Conservation (phyloP, 2,888 invertebrate genomes). For the Epirrhoe tristata region DNA sequence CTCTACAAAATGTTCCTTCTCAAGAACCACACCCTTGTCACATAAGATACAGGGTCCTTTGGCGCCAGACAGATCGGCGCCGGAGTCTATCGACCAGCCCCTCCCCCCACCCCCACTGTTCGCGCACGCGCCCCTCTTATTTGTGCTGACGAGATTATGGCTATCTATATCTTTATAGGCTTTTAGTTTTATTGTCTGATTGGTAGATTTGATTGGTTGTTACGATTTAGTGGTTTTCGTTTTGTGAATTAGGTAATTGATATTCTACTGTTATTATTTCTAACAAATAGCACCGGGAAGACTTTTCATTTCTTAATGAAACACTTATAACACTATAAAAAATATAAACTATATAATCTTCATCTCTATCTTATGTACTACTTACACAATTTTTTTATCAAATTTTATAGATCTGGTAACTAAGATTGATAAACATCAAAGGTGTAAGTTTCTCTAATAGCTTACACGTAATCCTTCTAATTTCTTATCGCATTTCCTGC, state of each 20-base stretch:
- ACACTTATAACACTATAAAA: too few species aligned
- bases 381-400: too few species aligned
- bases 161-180: slow-evolving; percentile 29
- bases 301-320: too few species aligned
- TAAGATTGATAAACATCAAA: too few species aligned
- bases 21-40: slow-evolving; percentile 11
- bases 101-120: slow-evolving; percentile 32
- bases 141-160: slow-evolving; percentile 67
- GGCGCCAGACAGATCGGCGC: slow-evolving; percentile 81
- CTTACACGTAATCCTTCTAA: too few species aligned
- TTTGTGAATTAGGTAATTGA: not conserved
- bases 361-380: too few species aligned
- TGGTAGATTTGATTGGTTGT: slow-evolving; percentile 29
- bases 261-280: not conserved
- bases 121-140: slow-evolving; percentile 70
- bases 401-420: too few species aligned
- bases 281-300: not conserved
- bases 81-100: slow-evolving; percentile 75
- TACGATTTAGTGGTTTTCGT: slow-evolving; percentile 22
- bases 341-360: too few species aligned
- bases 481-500: too few species aligned
- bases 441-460: too few species aligned
- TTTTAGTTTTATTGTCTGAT: slow-evolving; percentile 35
- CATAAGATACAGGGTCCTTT: slow-evolving; percentile 42
- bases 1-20: not conserved